Conservation (phyloP, 2,797 vertebrate genomes). For the Chiroxiphia lanceolata region DNA sequence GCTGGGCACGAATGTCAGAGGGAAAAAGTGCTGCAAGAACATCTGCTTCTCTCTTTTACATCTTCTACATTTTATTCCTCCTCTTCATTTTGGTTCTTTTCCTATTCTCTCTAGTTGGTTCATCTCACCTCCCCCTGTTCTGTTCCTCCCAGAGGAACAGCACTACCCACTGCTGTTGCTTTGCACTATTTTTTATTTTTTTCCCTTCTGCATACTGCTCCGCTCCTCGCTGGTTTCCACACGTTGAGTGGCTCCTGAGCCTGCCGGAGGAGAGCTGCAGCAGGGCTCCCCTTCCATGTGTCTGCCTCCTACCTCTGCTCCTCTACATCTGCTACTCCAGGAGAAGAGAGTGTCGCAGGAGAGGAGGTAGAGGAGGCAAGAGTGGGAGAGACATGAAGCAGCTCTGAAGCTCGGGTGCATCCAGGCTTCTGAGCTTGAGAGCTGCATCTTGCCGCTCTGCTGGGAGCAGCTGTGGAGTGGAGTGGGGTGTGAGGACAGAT, state of each 20-base stretch:
- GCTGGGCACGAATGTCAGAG: conserved; percentile 23
- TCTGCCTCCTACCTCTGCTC: conserved; percentile 63
- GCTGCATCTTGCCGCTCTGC: conserved; percentile 52
- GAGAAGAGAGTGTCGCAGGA: conserved; percentile 49
- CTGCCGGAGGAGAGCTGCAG: conserved; percentile 48
- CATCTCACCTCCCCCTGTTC: conserved; percentile 68
- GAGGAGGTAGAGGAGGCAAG: conserved; percentile 56
- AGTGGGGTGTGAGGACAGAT: conserved; percentile 65
- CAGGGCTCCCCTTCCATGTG: conserved; percentile 58
- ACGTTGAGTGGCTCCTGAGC: conserved; percentile 32
- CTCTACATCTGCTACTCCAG: conserved; percentile 61
- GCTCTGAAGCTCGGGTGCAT: conserved; percentile 57
- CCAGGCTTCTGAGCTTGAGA: conserved; percentile 40
- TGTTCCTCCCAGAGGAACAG: conserved; percentile 70
- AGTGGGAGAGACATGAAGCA: conserved; percentile 57
- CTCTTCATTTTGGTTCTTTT: conserved; percentile 66
- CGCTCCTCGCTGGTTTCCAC: conserved; percentile 35
- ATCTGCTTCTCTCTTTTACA: conserved; percentile 63
- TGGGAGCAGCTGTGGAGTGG: conserved; percentile 62
- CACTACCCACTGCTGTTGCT: conserved; percentile 66
- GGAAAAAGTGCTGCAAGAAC: conserved; percentile 55
- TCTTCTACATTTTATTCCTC: conserved; percentile 63
- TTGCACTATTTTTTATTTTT: conserved; percentile 45
- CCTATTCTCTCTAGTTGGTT: conserved; percentile 64
- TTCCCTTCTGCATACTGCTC: conserved; percentile 39